Percentiles rank a stretch among this genome's conserved stretches.
Conservation (phyloP, 1,140 invertebrate species). For the Cecropterus lyciades region DNA sequence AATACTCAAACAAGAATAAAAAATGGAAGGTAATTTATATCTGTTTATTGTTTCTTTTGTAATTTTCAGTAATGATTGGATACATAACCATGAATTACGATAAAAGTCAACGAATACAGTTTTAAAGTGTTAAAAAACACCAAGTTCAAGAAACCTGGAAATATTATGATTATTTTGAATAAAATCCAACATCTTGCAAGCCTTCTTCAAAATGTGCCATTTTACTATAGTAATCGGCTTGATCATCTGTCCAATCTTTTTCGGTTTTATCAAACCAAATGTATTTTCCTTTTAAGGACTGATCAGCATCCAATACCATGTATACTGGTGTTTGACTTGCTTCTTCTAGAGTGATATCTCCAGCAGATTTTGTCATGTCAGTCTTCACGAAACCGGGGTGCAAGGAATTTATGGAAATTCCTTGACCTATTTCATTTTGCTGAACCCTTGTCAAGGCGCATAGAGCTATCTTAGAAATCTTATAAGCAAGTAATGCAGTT, state of each 20-base stretch:
- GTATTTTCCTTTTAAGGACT: conserved; percentile 51
- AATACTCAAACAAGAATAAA: too few species aligned
- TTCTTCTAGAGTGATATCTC: conserved; percentile 40
- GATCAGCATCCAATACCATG: conserved; percentile 47
- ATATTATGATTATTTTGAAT: too few species aligned
- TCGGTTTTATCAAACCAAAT: conserved; percentile 52
- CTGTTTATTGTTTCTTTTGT: too few species aligned
- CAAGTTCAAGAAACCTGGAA: too few species aligned
- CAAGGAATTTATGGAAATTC: conserved; percentile 47
- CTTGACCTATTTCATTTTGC: conserved; percentile 41
- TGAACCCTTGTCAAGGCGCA: conserved; percentile 47
- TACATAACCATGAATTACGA: too few species aligned
- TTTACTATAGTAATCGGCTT: conserved; percentile 15
- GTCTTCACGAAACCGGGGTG: conserved; percentile 50
- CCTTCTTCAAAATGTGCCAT: conserved; percentile 5
- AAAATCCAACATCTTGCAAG: too few species aligned
- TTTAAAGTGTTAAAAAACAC: too few species aligned
- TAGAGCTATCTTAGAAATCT: conserved; percentile 47
- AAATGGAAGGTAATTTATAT: too few species aligned
- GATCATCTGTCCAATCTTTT: conserved; percentile 46
- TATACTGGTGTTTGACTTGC: conserved; percentile 39
- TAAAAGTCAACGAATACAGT: too few species aligned
- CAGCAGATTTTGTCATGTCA: conserved; percentile 26
- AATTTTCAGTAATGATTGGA: too few species aligned
- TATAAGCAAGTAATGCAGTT: conserved; percentile 36